phyloP scores from a whole-genome alignment of 1,140 invertebrate genomes.

The Bursaphelenchus mucronatus region DNA sequence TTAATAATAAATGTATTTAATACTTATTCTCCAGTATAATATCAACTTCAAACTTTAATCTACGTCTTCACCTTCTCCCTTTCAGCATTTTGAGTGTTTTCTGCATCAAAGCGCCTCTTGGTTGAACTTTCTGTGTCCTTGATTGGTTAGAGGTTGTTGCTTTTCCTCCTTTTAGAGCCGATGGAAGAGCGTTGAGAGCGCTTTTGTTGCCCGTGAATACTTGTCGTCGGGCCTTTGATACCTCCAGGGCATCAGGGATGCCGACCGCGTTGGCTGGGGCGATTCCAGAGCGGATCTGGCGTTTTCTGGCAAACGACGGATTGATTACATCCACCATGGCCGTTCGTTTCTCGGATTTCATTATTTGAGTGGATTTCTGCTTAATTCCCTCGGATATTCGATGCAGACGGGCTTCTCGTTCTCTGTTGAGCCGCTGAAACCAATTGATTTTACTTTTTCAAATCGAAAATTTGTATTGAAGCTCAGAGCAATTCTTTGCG shows the following conservation, averaged over 20 bases:
- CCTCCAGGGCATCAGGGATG: neutral
- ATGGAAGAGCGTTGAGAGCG: neutral
- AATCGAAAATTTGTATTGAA: too few species aligned
- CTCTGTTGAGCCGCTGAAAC: slow-evolving; percentile 11
- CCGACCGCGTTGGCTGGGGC: neutral
- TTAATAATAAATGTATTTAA: too few species aligned
- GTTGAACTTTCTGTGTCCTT: neutral
- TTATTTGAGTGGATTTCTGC: neutral
- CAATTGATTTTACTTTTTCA: neutral
- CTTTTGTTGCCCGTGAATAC: slow-evolving; percentile 14
- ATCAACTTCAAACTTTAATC: too few species aligned
- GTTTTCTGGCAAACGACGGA: slow-evolving; percentile 5
- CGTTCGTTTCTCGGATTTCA: neutral
- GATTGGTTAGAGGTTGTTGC: neutral
- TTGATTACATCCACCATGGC: slow-evolving; percentile 4
- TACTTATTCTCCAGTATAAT: too few species aligned
- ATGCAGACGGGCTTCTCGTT: slow-evolving; percentile 11
- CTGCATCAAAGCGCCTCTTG: slow-evolving; percentile 1
- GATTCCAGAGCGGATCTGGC: slow-evolving; percentile 14
- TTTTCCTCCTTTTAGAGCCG: neutral
- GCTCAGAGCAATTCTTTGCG: too few species aligned
- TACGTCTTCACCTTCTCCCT: too few species aligned
- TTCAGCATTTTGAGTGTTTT: slow-evolving; percentile 17
- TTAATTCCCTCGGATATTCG: neutral
- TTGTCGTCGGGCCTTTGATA: neutral